Percentiles rank a stretch among this genome's conserved stretches.
These are phyloP conservation scores for Esox lucius DNA, from an alignment of 2,797 vertebrate species.

Conservation along the genomic window DNA sequence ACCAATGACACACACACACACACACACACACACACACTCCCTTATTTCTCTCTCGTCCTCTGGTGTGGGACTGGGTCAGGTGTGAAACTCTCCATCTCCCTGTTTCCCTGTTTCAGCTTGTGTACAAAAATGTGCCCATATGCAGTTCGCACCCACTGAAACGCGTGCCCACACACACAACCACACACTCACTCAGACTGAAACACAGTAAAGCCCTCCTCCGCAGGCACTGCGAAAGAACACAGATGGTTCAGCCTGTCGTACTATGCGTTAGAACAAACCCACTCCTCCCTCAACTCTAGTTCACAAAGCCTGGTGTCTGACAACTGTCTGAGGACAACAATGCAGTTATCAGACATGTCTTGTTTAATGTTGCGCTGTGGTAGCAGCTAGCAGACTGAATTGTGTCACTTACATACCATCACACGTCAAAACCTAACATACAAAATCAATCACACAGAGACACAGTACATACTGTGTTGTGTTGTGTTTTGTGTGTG, in stretches of 20 bases:
- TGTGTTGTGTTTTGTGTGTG: not conserved
- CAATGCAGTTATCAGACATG: not conserved
- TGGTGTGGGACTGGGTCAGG: no score
- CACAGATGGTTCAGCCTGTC: not conserved
- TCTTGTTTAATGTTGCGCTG: not conserved
- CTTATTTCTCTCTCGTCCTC: no score
- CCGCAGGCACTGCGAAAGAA: not conserved
- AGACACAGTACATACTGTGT: not conserved
- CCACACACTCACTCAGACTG: not conserved
- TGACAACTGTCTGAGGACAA: not conserved
- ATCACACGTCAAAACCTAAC: not conserved
- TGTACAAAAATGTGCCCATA: no score
- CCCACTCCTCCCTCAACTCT: not conserved
- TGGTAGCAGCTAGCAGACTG: not conserved
- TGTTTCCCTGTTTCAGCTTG: no score
- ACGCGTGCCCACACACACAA: not conserved
- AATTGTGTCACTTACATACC: not conserved
- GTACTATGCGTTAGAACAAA: not conserved
- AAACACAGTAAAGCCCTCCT: constrained; percentile 18
- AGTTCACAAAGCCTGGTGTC: not conserved
- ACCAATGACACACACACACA: not conserved
- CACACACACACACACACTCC: not conserved
- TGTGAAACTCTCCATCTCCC: no score
- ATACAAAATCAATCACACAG: not conserved
- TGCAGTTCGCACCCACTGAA: no score